These are phyloP conservation scores for Scaptomyza parva DNA, from an alignment of 2,888 invertebrate genomes.

Conservation along the genomic window DNA sequence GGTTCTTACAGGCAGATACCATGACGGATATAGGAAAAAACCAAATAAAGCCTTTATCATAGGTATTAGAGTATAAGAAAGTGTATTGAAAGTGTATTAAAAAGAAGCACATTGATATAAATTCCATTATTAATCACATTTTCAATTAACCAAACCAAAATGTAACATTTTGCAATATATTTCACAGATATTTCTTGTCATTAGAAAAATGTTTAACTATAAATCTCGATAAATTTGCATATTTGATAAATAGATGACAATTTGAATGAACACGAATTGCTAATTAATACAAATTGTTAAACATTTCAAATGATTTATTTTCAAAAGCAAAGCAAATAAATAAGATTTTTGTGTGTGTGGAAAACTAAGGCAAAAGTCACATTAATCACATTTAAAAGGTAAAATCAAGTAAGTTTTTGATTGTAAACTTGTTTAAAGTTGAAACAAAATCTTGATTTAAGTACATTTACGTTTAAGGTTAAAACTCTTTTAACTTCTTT, in stretches of 20 bases:
- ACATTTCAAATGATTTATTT: neutral
- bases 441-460: too few relatives aligned
- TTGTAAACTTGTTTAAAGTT: too few relatives aligned
- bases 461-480: too few relatives aligned
- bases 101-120: too few relatives aligned
- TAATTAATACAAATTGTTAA: conserved; percentile 2
- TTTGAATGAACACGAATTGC: neutral
- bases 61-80: too few relatives aligned
- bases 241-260: neutral
- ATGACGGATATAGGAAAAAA: too few relatives aligned
- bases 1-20: too few relatives aligned
- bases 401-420: too few relatives aligned
- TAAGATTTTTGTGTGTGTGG: neutral
- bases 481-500: too few relatives aligned
- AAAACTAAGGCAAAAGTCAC: neutral
- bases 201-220: neutral
- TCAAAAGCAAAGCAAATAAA: neutral
- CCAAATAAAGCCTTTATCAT: too few relatives aligned
- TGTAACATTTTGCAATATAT: neutral
- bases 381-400: neutral
- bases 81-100: too few relatives aligned
- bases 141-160: neutral
- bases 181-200: neutral
- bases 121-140: too few relatives aligned
- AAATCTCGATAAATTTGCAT: neutral